A percentile compares a stretch with the other conserved stretches of the same genome.
Conservation (phyloP, 2,113 vertebrate species). For the Nicator chloris region DNA sequence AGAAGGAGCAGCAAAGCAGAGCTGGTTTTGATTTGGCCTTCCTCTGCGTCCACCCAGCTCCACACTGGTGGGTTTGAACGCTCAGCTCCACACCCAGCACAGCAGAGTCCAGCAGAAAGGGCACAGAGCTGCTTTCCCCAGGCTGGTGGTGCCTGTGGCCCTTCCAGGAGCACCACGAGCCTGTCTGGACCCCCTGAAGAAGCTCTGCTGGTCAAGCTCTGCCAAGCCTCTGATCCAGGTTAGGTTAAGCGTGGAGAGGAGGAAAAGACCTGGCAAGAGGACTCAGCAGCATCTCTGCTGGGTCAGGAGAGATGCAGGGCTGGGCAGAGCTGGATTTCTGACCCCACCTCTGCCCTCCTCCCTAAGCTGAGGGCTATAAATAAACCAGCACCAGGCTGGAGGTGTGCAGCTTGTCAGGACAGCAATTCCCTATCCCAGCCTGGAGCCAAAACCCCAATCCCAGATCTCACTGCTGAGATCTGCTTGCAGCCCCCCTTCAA, state of each 20-base stretch:
- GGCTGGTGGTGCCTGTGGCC: background rate
- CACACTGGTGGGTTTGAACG: rapidly evolving
- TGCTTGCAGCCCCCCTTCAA: background rate
- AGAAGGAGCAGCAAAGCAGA: background rate
- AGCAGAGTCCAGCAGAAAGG: background rate
- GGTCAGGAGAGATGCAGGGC: background rate
- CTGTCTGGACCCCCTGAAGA: background rate
- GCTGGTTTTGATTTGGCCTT: background rate
- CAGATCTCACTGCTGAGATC: background rate
- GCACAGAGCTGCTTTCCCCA: background rate
- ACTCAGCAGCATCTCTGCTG: background rate
- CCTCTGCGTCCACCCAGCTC: too few species aligned
- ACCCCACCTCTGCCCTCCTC: background rate
- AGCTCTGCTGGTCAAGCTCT: background rate
- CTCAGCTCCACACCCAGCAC: background rate
- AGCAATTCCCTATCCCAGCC: background rate
- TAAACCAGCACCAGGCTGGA: background rate
- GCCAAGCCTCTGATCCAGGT: background rate
- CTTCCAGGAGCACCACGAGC: background rate
- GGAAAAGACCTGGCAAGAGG: background rate
- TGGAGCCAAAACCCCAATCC: background rate
- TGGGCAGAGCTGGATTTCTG: background rate
- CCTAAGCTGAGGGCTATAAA: background rate
- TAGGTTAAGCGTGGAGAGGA: background rate
- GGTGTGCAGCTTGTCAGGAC: background rate